A percentile compares a stretch with the other conserved stretches of the same genome.
phyloP scores from a whole-genome alignment of 2,888 invertebrate species.

The Dichetophora obliterata region DNA sequence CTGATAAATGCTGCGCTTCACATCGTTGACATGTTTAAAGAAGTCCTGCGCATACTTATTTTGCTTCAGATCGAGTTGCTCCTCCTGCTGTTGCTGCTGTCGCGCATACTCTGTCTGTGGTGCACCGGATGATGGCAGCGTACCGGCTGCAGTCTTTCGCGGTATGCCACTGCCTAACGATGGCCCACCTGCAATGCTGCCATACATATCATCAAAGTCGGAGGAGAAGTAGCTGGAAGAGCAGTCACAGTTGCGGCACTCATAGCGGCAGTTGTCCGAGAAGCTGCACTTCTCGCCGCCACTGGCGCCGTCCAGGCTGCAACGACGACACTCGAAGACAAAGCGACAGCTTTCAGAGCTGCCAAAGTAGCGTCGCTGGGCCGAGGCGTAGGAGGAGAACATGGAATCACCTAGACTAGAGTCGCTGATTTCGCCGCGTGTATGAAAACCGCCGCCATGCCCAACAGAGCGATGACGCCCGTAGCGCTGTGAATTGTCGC shows the following conservation, averaged over 20 bases:
- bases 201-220: constrained; percentile 68
- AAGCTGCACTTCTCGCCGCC: constrained; percentile 66
- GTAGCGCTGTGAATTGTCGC: constrained; percentile 64
- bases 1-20: constrained; percentile 68
- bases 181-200: constrained; percentile 54
- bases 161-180: constrained; percentile 60
- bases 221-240: constrained; percentile 70
- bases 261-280: constrained; percentile 68
- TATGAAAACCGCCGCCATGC: constrained; percentile 41
- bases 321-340: constrained; percentile 68
- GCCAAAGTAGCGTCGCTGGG: constrained; percentile 67
- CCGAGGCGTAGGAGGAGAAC: constrained; percentile 58
- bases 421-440: constrained; percentile 62
- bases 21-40: constrained; percentile 69
- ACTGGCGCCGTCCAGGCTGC: constrained; percentile 63
- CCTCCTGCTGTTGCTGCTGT: constrained; percentile 53
- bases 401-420: constrained; percentile 64
- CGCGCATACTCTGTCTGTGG: constrained; percentile 44
- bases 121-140: constrained; percentile 55
- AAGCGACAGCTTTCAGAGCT: constrained; percentile 69
- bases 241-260: constrained; percentile 69
- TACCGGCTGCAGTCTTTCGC: constrained; percentile 63
- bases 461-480: constrained; percentile 51
- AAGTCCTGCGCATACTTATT: constrained; percentile 70
- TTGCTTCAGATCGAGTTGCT: constrained; percentile 63